These are phyloP conservation scores for Sceliomorpha sp. DNA, from an alignment of 2,888 invertebrate genomes.

Conservation along the genomic window DNA sequence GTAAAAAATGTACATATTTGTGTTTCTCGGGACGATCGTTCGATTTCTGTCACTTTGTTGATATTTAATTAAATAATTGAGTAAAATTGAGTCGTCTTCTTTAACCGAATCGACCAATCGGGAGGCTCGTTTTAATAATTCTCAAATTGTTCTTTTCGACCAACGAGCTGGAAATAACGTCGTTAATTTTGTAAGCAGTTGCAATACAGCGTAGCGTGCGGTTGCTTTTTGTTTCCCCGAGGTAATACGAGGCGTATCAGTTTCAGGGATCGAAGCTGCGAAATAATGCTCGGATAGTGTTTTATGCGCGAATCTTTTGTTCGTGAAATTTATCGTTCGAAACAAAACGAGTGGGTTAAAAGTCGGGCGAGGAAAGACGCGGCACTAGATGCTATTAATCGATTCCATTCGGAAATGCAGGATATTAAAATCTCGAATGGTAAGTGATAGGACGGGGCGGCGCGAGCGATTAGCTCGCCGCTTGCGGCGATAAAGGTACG, in stretches of 20 bases:
- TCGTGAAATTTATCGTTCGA: conserved; percentile 40
- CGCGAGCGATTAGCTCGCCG: conserved; percentile 35
- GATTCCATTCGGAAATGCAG: conserved; percentile 40
- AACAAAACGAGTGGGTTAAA: conserved; percentile 40
- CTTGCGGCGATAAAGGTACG: conserved; percentile 21
- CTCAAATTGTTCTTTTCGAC: too few species aligned
- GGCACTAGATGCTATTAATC: conserved; percentile 48
- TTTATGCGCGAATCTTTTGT: conserved; percentile 38
- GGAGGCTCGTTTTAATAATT: too few species aligned
- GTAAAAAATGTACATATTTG: too few species aligned
- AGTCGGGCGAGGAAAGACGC: conserved; percentile 31
- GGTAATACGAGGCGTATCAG: not conserved
- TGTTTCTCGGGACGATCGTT: too few species aligned
- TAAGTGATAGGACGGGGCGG: conserved; percentile 34
- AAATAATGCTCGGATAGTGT: conserved; percentile 34
- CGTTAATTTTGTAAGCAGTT: too few species aligned
- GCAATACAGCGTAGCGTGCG: too few species aligned
- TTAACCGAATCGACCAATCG: too few species aligned
- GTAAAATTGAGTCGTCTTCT: too few species aligned
- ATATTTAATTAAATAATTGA: too few species aligned
- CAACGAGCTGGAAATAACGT: too few species aligned
- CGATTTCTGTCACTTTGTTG: too few species aligned
- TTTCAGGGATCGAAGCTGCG: conserved; percentile 10
- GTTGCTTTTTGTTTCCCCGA: not conserved
- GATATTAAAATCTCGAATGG: conserved; percentile 45